These are phyloP conservation scores for Drosophila nigrodunni DNA, from an alignment of 1,140 invertebrate genomes.

Conservation along the genomic window DNA sequence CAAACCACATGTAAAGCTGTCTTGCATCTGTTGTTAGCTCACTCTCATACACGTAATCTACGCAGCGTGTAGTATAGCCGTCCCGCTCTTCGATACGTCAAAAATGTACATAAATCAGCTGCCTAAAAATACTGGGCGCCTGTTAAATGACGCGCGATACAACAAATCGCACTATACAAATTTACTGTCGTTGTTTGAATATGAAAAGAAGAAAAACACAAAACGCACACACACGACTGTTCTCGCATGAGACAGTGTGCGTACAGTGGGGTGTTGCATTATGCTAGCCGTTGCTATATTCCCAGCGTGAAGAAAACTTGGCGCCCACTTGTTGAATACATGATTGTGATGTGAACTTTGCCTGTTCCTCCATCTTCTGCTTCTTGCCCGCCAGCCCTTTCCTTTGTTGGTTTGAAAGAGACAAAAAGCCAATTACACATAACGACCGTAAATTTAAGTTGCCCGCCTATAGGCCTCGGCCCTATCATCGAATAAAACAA, in stretches of 20 bases:
- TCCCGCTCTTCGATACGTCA: slow-evolving; percentile 33
- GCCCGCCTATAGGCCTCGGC: slow-evolving; percentile 65
- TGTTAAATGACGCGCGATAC: slow-evolving; percentile 80
- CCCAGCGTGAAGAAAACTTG: slow-evolving; percentile 33
- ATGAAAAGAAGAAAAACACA: slow-evolving; percentile 41
- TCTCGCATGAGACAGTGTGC: slow-evolving; percentile 45
- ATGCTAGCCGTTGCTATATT: slow-evolving; percentile 54
- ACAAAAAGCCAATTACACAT: slow-evolving; percentile 75
- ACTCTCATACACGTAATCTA: not conserved
- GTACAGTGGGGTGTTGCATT: slow-evolving; percentile 31
- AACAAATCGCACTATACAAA: slow-evolving; percentile 80
- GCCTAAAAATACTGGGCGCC: slow-evolving; percentile 55
- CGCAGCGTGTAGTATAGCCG: slow-evolving; percentile 8
- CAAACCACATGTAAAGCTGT: slow-evolving; percentile 11
- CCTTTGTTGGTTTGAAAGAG: slow-evolving; percentile 21
- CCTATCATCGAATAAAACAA: slow-evolving; percentile 71
- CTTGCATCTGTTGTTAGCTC: not conserved
- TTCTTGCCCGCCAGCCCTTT: slow-evolving; percentile 26
- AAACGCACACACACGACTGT: not conserved
- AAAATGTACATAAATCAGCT: slow-evolving; percentile 45
- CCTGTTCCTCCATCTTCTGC: not conserved
- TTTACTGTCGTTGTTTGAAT: slow-evolving; percentile 48
- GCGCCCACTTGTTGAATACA: slow-evolving; percentile 51
- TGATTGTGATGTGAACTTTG: not conserved
- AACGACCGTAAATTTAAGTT: slow-evolving; percentile 61